Evolutionary conservation across 2,797 vertebrate species (phyloP), one percentile per base, ranked within the genome.

Genomic region (Anableps anableps): DNA sequence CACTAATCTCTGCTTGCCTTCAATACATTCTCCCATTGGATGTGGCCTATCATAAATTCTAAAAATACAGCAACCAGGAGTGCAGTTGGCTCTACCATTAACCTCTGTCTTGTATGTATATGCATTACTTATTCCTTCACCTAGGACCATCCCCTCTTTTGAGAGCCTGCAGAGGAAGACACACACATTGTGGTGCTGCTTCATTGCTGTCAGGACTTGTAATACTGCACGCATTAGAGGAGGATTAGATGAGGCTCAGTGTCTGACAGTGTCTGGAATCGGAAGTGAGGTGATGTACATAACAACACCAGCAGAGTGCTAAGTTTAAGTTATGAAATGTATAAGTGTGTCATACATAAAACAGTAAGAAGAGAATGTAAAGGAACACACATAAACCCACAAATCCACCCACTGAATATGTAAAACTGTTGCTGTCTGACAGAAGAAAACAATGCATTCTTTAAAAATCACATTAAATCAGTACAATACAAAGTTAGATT

Each of bases 1-100:
- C 78, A 79, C 88, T 96, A 95, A 95, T 96, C 94, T 92, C 68
- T 91, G 79, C 85, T 62, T 83, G 66, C 77, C 85, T 92, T 71
- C 89, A 90, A 91, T 21, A 78, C 70, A 31, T 58, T 51, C 79
- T 84, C 74, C 83, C 55, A 93, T 94, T 95, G 90, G 93, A 81
- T 92, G 76, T 4, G 41, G 11, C 78, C 75, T 94, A 94, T 94
- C 43, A 94, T 93, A 68, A 29, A 75, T 64, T 62, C 79, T n/a
- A 79, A 85, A 79, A 75, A 43, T 58, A 41, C 78, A 86, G 71
- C 80, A 87, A 86, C 26, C 29, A 31, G 76, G 23, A 31, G 0
- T 88, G 75, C 88, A 74, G 91, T 92, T 94, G 91, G 86, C 71
- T 91, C 53, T 19, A 4, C 43, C 51, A 34, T 53, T 60, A n/a